phyloP scores from a whole-genome alignment of 2,113 vertebrate species.

The Sitta europaea region DNA sequence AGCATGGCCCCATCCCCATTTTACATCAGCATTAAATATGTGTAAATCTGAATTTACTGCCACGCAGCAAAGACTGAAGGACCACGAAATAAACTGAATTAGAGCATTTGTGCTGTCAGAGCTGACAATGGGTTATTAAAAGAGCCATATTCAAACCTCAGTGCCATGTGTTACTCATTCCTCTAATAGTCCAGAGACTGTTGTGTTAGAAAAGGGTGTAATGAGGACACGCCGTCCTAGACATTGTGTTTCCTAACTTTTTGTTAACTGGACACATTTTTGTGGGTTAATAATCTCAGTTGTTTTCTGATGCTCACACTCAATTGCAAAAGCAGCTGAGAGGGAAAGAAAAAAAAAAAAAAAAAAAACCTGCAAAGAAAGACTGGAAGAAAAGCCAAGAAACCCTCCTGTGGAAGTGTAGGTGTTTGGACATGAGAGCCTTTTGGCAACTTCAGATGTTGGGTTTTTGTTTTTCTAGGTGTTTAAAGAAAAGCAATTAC shows the following conservation, averaged over 20 bases:
- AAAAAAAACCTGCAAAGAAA: background rate
- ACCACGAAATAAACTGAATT: background rate
- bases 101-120: background rate
- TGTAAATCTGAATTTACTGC: background rate
- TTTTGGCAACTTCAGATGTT: constrained; percentile 52
- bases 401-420: constrained; percentile 20
- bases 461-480: constrained; percentile 32
- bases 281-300: constrained; percentile 40
- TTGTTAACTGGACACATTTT: constrained; percentile 53
- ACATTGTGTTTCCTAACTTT: constrained; percentile 25
- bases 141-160: background rate
- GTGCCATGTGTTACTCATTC: constrained; percentile 22
- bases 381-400: constrained; percentile 25
- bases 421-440: constrained; percentile 62
- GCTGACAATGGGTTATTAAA: background rate
- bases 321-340: constrained; percentile 45
- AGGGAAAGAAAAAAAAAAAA: background rate
- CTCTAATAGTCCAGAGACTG: background rate
- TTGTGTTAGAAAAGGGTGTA: constrained; percentile 19
- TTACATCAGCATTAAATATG: background rate
- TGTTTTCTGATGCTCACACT: constrained; percentile 31
- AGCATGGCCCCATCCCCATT: rapidly evolving
- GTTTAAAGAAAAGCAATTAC: constrained; percentile 75
- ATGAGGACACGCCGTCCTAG: constrained; percentile 8
- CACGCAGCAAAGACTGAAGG: background rate